A percentile compares a stretch with the other conserved stretches of the same genome.
Conservation (phyloP, 2,797 vertebrate species). For the Girardinus metallicus region DNA sequence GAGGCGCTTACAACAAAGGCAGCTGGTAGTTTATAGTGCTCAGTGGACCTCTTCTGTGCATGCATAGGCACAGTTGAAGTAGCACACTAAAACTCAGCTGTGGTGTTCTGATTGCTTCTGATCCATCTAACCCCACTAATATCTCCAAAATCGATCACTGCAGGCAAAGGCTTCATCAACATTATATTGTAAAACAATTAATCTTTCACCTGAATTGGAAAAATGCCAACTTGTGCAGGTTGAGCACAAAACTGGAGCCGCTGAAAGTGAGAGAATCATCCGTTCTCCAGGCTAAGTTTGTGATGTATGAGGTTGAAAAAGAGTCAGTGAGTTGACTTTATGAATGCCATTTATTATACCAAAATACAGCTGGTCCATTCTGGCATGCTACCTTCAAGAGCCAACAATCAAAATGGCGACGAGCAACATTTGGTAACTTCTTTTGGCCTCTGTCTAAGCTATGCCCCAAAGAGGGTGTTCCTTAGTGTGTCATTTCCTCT, state of each 20-base stretch:
- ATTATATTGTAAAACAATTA: background rate
- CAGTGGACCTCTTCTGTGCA: constrained; percentile 37
- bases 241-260: background rate
- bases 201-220: background rate
- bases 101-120: constrained; percentile 23
- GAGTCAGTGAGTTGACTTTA: too few species aligned
- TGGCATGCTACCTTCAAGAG: too few species aligned
- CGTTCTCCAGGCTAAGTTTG: too few species aligned
- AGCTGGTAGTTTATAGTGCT: constrained; percentile 44
- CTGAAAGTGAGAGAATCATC: too few species aligned
- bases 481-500: too few species aligned
- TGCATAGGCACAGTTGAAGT: constrained; percentile 19
- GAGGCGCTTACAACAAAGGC: constrained; percentile 43
- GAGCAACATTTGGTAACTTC: too few species aligned
- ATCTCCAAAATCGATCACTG: constrained; percentile 15
- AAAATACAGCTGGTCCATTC: too few species aligned
- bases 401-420: too few species aligned
- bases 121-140: constrained; percentile 31
- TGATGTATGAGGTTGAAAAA: too few species aligned
- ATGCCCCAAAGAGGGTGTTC: too few species aligned
- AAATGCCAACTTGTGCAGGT: background rate
- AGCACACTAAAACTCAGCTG: constrained; percentile 15
- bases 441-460: too few species aligned
- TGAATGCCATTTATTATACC: too few species aligned
- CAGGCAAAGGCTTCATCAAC: background rate